Percentiles rank a stretch among this genome's conserved stretches.
Evolutionary conservation across 2,888 invertebrate genomes (phyloP).

Genomic region (Agrochola litura): DNA sequence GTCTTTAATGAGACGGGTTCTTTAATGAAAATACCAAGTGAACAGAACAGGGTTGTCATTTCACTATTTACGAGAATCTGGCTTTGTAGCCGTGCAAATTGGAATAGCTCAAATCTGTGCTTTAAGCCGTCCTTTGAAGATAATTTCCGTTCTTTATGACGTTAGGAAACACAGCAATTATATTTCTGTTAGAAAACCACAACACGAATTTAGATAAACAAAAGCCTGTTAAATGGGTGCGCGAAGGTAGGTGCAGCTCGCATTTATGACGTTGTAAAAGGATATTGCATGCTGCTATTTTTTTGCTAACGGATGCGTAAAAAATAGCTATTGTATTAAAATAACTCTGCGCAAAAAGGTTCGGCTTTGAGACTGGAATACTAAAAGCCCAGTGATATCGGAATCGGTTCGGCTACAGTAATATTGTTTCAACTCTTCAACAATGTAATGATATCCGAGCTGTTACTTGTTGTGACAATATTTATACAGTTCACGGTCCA

Average conservation of each 20-base stretch:
- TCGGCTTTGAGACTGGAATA: constrained; percentile 49
- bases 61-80: constrained; percentile 64
- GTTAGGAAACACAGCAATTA: constrained; percentile 29
- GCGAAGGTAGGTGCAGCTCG: constrained; percentile 22
- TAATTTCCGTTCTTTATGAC: constrained; percentile 39
- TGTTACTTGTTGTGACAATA: constrained; percentile 46
- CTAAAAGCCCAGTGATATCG: constrained; percentile 42
- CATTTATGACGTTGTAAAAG: constrained; percentile 52
- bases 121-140: constrained; percentile 37
- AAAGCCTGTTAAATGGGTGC: constrained; percentile 23
- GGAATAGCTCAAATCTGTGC: constrained; percentile 55
- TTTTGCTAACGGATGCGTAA: constrained; percentile 51
- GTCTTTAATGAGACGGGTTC: constrained; percentile 88
- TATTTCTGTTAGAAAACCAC: constrained; percentile 31
- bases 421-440: constrained; percentile 49
- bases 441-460: constrained; percentile 39
- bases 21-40: constrained; percentile 87
- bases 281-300: constrained; percentile 49
- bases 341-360: constrained; percentile 43
- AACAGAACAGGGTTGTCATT: constrained; percentile 77
- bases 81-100: constrained; percentile 65
- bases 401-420: constrained; percentile 24
- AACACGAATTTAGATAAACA: constrained; percentile 51
- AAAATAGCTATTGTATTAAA: constrained; percentile 60
- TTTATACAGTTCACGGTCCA: constrained; percentile 52